Evolutionary conservation across 2,797 vertebrate species (phyloP), one percentile per base, ranked within the genome.

Genomic region (Oceanodroma leucorhoa): DNA sequence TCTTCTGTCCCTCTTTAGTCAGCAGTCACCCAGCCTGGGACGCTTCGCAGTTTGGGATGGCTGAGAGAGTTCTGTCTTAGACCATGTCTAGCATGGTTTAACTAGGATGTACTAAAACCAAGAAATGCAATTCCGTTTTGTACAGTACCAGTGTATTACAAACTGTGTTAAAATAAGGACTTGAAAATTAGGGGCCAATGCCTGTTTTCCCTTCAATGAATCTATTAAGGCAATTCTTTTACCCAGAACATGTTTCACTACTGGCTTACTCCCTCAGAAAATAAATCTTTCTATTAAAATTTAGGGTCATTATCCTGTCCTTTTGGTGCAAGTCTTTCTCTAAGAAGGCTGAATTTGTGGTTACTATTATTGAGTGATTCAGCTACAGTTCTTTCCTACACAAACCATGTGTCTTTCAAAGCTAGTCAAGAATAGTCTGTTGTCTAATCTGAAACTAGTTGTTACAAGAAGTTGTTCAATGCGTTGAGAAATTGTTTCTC

Each of bases 241-340:
- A 14, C 34, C 9, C 75, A 78, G 57, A 57, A 23, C 23, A 23
- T 71, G 40, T 40, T 93, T 83, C 70, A 36, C 54, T 83, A 70
- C 79, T 83, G 51, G 11, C 18, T 87, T 26, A 3, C 22, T 79
- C 73, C 54, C 54, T 91, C 57, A 50, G 67, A 92, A 94, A 71
- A 80, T 9, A 87, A 64, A 70, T 55, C 34, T 14, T 30, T 48
- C 46, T 55, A 9, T 36, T 62, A 16, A 73, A 64, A 85, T 40
- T 45, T 13, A 57, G 27, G 27, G 45, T 50, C 10, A 4, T 60
- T 67, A 16, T 54, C 46, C 57, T 58, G 24, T 58, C 43, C 46
- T 80, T 57, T 45, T 36, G 23, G 40, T 86, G 26, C 62, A 81
- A 40, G 55, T 57, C 45, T 60, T 67, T 65, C 57, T 36, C 46